Evolutionary conservation across 2,888 invertebrate species (phyloP).

Genomic region (Scelioninae gen. 2): DNA sequence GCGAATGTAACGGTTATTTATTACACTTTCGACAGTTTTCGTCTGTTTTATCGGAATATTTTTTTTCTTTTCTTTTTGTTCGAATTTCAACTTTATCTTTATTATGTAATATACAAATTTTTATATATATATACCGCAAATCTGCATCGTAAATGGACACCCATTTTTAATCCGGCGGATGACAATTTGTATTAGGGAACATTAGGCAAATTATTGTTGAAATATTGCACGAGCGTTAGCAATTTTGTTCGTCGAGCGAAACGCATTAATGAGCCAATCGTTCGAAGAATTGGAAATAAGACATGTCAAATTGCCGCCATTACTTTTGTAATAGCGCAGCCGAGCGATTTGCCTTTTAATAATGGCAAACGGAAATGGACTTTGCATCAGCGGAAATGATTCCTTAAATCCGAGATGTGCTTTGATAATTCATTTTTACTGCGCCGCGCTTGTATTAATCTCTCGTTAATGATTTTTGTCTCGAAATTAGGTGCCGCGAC

Average conservation of each 20-base stretch:
- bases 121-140: too few relatives aligned
- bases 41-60: too few relatives aligned
- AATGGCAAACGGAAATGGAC: slow-evolving; percentile 33
- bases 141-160: too few relatives aligned
- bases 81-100: too few relatives aligned
- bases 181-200: too few relatives aligned
- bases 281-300: slow-evolving; percentile 20
- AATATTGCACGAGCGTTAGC: slow-evolving; percentile 26
- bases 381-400: slow-evolving; percentile 42
- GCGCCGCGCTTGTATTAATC: slow-evolving; percentile 41
- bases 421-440: slow-evolving; percentile 55
- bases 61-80: too few relatives aligned
- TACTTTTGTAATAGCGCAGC: slow-evolving; percentile 31
- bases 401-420: slow-evolving; percentile 38
- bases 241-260: slow-evolving; percentile 13
- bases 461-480: slow-evolving; percentile 45
- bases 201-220: slow-evolving; percentile 15
- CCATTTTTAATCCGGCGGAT: too few relatives aligned
- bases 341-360: slow-evolving; percentile 35
- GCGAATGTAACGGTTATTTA: too few relatives aligned
- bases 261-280: slow-evolving; percentile 31
- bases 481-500: slow-evolving; percentile 43
- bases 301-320: slow-evolving; percentile 32
- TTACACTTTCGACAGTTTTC: too few relatives aligned
- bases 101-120: too few relatives aligned